phyloP scores from a whole-genome alignment of 2,797 vertebrate genomes.

The Nyctalus aviator region DNA sequence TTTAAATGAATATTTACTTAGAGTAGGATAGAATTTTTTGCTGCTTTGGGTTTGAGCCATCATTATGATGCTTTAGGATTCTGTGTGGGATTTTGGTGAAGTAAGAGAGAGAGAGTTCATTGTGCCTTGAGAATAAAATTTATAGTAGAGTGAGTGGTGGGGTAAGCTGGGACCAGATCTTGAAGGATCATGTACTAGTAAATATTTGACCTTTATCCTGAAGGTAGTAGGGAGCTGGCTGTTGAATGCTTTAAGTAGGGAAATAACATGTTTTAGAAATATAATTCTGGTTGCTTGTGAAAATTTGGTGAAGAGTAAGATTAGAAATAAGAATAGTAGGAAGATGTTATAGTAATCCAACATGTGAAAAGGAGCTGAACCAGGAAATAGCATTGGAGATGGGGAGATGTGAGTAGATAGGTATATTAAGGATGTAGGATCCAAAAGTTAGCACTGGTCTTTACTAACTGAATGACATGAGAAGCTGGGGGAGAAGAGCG shows the following conservation, averaged over 20 bases:
- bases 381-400: slow-evolving; percentile 46
- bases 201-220: slow-evolving; percentile 48
- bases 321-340: slow-evolving; percentile 16
- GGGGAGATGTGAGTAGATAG: background rate
- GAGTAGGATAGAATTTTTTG: slow-evolving; percentile 17
- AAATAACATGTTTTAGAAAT: slow-evolving; percentile 17
- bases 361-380: slow-evolving; percentile 30
- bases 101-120: slow-evolving; percentile 1
- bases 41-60: slow-evolving; percentile 1
- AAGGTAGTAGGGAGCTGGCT: background rate
- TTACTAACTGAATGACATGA: background rate
- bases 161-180: background rate
- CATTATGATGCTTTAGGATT: slow-evolving; percentile 14
- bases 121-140: slow-evolving; percentile 32
- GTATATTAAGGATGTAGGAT: background rate
- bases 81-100: slow-evolving; percentile 15
- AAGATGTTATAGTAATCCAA: background rate
- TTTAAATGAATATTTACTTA: slow-evolving; percentile 6
- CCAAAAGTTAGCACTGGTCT: background rate
- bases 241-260: slow-evolving; percentile 22
- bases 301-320: slow-evolving; percentile 22
- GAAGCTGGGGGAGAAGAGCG: slow-evolving; percentile 16
- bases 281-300: background rate
- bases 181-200: background rate
- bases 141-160: background rate